Evolutionary conservation across 2,888 invertebrate genomes (phyloP).

Genomic region (Tiphia femorata): DNA sequence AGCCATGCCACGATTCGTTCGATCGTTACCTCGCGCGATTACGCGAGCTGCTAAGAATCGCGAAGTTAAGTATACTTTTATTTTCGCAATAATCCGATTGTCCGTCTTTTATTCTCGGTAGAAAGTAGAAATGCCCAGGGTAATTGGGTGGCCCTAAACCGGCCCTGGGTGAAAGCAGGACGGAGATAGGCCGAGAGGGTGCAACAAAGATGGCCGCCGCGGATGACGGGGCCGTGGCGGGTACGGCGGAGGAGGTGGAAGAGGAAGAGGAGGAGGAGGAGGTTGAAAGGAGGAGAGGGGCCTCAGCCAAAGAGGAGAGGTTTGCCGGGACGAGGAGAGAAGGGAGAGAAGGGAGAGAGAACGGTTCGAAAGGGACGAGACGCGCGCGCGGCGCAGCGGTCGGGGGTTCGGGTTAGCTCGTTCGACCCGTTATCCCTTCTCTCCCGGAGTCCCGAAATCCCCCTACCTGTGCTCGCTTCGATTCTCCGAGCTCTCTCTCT

Average conservation of each 20-base stretch:
- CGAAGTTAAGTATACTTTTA: conserved; percentile 41
- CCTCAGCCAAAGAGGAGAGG: conserved; percentile 4
- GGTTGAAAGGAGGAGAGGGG: conserved; percentile 4
- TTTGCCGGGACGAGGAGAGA: conserved; percentile 6
- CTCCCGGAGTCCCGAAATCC: conserved; percentile 41
- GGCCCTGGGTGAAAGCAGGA: conserved; percentile 35
- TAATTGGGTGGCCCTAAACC: conserved; percentile 44
- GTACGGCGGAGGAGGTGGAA: background rate
- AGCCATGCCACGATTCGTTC: conserved; percentile 29
- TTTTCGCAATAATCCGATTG: conserved; percentile 48
- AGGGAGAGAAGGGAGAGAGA: conserved; percentile 5
- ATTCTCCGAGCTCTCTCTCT: conserved; percentile 44
- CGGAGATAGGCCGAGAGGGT: conserved; percentile 26
- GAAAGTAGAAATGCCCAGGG: conserved; percentile 48
- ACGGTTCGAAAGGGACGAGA: conserved; percentile 31
- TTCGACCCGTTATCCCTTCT: conserved; percentile 68
- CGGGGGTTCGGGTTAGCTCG: conserved; percentile 67
- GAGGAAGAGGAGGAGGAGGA: conserved; percentile 7
- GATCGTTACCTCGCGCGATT: conserved; percentile 44
- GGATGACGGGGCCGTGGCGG: conserved; percentile 10
- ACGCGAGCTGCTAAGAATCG: conserved; percentile 30
- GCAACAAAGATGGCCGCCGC: conserved; percentile 23
- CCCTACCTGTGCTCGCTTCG: conserved; percentile 58
- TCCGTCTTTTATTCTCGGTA: conserved; percentile 46
- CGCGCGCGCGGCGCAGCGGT: conserved; percentile 41